Base-by-base conservation (phyloP, 2,888 invertebrate genomes). In the Dusona sp. region DNA sequence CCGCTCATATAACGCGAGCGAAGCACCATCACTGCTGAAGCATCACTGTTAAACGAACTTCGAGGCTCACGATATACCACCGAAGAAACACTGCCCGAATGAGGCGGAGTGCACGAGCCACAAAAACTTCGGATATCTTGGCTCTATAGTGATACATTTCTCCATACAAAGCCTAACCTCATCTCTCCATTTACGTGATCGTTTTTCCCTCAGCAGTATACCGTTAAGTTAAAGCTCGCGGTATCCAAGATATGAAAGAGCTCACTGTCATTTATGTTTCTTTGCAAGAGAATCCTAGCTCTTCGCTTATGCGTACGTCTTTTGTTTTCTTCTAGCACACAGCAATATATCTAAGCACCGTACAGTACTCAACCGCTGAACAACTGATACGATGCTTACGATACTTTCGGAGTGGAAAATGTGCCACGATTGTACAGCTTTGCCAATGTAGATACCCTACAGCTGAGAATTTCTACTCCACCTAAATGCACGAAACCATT, bases 111-210 rank as follows among this genome's bases (percentile, higher is more conserved):
- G 86, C 84, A 84, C 84, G 75, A 84, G 68, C 82, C 74, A 79
- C 86, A 87, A 87, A 84, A 84, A 84, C 86, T 84, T 73, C 38
- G 82, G 57, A 81, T 84, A 87, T 87, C 79, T 87, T 84, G 54
- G 65, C 78, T 54, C 48, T 79, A 79, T 70, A 86, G 81, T 68
- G 74, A 87, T 84, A 75, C 48, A 54, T 36, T 42, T 42, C 22
- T 3, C 29, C 7, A 61, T 33, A 36, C 25, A 57, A 29, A 61
- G 65, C 65, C 45, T 25, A 51, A 29, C 45, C 61, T 36, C 33
- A 67, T 65, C 67, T 84, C 70, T 84, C 70, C 75, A 57, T 83
- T 45, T 77, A 42, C 83, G 42, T 67, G 68, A 67, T 84, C 78
- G 75, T 84, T 70, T 65, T 79, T 84, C 64, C 70, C 61, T 65